Conservation (phyloP, 2,888 invertebrate species). For the Galerucella pusilla region DNA sequence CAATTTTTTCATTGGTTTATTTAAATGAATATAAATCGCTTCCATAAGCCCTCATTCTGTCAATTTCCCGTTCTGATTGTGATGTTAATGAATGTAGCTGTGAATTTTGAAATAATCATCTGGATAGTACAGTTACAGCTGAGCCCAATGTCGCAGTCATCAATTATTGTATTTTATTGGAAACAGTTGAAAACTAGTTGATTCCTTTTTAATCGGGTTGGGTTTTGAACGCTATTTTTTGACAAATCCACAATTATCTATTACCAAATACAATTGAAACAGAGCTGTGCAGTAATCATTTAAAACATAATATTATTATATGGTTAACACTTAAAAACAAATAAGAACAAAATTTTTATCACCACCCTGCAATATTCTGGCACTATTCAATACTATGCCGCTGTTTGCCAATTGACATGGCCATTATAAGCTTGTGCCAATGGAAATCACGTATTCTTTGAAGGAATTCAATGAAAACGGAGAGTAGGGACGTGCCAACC, state of each 20-base stretch:
- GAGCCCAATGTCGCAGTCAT: background rate
- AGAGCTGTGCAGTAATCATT: background rate
- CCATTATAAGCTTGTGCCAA: no score
- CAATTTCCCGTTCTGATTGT: background rate
- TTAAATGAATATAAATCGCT: background rate
- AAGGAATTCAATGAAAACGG: no score
- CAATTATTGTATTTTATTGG: background rate
- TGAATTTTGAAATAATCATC: background rate
- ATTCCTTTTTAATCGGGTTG: background rate
- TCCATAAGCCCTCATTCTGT: background rate
- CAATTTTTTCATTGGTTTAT: background rate
- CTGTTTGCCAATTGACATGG: no score
- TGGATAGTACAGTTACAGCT: background rate
- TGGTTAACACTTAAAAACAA: background rate
- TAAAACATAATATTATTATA: background rate
- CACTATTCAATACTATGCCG: no score
- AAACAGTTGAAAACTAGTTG: background rate
- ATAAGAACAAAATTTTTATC: no score
- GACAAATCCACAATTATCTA: constrained; percentile 2
- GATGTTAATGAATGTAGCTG: background rate
- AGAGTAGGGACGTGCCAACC: no score
- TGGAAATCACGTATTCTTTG: no score
- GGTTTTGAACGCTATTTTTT: background rate
- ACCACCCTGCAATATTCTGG: no score
- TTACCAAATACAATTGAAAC: background rate